Evolutionary conservation across 2,797 vertebrate species (phyloP).

Genomic region (Sorex maritimensis): DNA sequence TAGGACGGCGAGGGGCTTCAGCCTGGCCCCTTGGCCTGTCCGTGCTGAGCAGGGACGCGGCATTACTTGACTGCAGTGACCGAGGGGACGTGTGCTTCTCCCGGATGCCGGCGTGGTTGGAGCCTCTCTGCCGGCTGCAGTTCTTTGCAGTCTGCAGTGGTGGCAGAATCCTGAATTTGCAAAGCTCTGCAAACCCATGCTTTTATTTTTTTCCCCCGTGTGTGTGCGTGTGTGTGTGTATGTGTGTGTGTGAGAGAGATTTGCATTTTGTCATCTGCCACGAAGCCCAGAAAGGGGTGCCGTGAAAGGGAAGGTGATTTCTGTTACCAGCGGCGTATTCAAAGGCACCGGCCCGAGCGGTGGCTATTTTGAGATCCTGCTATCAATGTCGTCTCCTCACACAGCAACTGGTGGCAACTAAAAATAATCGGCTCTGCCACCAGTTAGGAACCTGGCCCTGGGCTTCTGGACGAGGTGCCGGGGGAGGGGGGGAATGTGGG

Average conservation of each 20-base stretch:
- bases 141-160: constrained; percentile 76
- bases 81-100: constrained; percentile 69
- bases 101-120: constrained; percentile 62
- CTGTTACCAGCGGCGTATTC: constrained; percentile 78
- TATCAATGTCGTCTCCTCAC: constrained; percentile 87
- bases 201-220: constrained; percentile 13
- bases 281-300: constrained; percentile 68
- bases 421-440: constrained; percentile 87
- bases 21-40: constrained; percentile 62
- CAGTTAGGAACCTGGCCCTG: constrained; percentile 82
- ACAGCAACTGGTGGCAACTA: constrained; percentile 91
- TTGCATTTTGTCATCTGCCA: constrained; percentile 64
- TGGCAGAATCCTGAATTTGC: constrained; percentile 64
- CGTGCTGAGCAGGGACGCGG: background rate
- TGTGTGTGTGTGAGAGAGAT: constrained; percentile 61
- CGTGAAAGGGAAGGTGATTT: constrained; percentile 72
- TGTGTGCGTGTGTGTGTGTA: no score
- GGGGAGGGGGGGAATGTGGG: constrained; percentile 81
- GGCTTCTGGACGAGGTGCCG: constrained; percentile 57
- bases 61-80: constrained; percentile 37
- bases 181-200: constrained; percentile 66
- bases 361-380: constrained; percentile 87
- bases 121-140: constrained; percentile 39
- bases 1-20: background rate
- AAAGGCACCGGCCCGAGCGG: constrained; percentile 77